phyloP scores from a whole-genome alignment of 2,797 vertebrate species.

The Ciconia nigra region DNA sequence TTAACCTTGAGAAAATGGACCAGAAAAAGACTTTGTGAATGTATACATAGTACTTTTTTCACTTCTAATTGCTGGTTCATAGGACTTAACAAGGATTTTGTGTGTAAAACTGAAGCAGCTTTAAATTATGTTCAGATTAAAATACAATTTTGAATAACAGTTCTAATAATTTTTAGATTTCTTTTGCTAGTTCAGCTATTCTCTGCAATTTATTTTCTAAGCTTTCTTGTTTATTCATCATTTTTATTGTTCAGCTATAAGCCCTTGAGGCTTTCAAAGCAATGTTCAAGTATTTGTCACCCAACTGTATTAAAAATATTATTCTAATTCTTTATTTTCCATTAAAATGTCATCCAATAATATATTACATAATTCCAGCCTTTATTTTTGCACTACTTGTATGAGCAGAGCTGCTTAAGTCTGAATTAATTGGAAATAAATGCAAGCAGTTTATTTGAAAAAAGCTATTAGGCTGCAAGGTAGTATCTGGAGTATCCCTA shows the following conservation, averaged over 20 bases:
- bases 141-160: background rate
- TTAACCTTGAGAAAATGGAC: background rate
- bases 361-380: background rate
- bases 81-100: background rate
- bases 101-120: background rate
- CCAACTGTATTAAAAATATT: background rate
- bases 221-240: background rate
- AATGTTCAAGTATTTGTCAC: background rate
- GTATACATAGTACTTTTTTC: background rate
- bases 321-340: background rate
- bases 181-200: background rate
- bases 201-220: background rate
- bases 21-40: background rate
- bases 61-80: background rate
- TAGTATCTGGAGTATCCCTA: background rate
- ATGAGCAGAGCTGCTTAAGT: background rate
- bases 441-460: background rate
- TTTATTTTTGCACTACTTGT: background rate
- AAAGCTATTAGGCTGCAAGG: background rate
- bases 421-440: constrained; percentile 12
- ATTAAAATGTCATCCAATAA: background rate
- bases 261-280: background rate
- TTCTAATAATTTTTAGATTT: background rate
- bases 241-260: background rate
- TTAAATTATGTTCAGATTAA: background rate